Percentiles rank a stretch among this genome's conserved stretches.
These are phyloP conservation scores for Maccullochella peelii DNA, from an alignment of 2,113 vertebrate species.

Conservation along the genomic window DNA sequence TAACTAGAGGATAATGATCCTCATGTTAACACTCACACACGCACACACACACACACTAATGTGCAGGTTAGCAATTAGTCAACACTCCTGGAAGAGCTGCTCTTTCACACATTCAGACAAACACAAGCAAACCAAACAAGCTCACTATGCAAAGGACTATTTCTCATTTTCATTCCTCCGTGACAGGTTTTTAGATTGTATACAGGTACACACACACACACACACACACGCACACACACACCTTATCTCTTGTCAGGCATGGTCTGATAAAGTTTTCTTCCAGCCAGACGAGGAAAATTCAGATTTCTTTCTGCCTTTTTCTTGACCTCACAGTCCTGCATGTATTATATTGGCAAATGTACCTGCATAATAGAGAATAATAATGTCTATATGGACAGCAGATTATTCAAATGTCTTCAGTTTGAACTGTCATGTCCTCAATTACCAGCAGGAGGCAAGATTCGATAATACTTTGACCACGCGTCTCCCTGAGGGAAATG, in stretches of 20 bases:
- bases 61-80: constrained; percentile 47
- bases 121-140: constrained; percentile 13
- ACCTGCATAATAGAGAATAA: not conserved
- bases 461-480: constrained; percentile 13
- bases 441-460: constrained; percentile 70
- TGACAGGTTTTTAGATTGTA: constrained; percentile 30
- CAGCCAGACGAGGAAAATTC: not conserved
- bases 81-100: constrained; percentile 16
- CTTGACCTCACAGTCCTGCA: not conserved
- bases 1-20: constrained; percentile 33
- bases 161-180: not conserved
- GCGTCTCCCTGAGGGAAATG: constrained; percentile 11
- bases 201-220: not conserved
- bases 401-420: not conserved
- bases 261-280: constrained; percentile 8
- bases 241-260: not conserved
- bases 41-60: constrained; percentile 31
- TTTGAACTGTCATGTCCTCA: constrained; percentile 53
- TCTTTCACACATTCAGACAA: not conserved
- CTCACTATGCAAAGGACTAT: not conserved
- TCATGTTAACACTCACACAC: not conserved
- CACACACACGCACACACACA: constrained; percentile 1
- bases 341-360: constrained; percentile 11
- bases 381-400: not conserved
- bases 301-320: not conserved